These are phyloP conservation scores for Gnathonemus echidnorhynchus DNA, from an alignment of 2,113 vertebrate species.

Conservation along the genomic window DNA sequence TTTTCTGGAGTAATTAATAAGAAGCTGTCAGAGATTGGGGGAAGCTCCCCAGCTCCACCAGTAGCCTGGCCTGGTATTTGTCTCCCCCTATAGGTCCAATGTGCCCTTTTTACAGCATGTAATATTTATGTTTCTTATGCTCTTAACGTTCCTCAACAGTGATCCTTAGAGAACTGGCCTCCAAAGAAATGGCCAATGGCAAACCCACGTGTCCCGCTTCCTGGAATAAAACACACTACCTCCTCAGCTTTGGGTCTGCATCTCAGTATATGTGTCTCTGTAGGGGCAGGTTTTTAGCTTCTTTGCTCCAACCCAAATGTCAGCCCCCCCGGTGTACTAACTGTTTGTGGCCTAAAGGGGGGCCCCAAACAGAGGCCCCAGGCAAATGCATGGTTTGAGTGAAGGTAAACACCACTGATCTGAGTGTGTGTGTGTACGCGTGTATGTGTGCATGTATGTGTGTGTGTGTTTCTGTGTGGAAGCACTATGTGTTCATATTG, in stretches of 20 bases:
- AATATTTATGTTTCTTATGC: not conserved
- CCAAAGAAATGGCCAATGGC: not conserved
- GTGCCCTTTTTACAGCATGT: not conserved
- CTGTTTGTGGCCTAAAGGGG: not conserved
- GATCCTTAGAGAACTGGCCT: not conserved
- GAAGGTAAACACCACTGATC: not conserved
- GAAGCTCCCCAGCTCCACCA: not conserved
- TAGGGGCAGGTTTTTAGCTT: not conserved
- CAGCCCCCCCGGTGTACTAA: not conserved
- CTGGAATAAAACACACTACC: not conserved
- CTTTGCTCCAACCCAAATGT: not conserved
- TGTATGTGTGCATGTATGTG: not conserved
- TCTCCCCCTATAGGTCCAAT: not conserved
- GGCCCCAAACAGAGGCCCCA: not conserved
- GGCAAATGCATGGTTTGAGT: not conserved
- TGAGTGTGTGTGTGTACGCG: not conserved
- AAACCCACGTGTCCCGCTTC: not conserved
- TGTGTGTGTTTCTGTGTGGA: not conserved
- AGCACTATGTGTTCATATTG: not conserved
- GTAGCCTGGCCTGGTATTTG: not conserved
- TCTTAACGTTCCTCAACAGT: not conserved
- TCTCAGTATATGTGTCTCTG: not conserved
- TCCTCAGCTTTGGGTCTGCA: not conserved
- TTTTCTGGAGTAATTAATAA: not conserved
- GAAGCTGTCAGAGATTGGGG: not conserved